phyloP scores from a whole-genome alignment of 2,113 vertebrate genomes.

The Peucedramus taeniatus region DNA sequence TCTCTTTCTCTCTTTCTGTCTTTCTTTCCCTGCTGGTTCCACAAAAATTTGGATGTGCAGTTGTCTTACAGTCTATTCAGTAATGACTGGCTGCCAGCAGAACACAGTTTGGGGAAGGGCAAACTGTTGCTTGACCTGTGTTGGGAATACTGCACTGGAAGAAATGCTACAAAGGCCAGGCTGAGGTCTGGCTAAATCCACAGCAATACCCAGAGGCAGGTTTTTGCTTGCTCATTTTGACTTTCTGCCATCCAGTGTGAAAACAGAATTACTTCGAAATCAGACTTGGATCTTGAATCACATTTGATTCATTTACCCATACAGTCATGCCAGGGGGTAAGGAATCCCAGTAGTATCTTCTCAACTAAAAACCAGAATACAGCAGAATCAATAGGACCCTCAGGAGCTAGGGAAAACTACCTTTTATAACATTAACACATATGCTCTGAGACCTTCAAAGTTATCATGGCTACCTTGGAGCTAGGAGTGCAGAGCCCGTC shows the following conservation, averaged over 20 bases:
- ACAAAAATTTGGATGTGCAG: neutral
- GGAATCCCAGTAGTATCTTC: neutral
- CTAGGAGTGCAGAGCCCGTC: accelerated
- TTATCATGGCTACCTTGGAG: neutral
- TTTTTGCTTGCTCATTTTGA: neutral
- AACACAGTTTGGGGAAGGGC: neutral
- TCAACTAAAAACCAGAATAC: neutral
- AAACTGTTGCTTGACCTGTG: neutral
- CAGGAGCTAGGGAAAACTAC: neutral
- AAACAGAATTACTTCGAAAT: neutral
- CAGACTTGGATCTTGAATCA: neutral
- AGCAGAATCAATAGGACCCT: neutral
- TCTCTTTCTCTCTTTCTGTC: neutral
- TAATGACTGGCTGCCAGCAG: neutral
- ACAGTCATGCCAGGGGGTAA: neutral
- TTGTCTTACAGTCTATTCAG: neutral
- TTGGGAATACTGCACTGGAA: neutral
- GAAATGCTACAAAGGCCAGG: neutral
- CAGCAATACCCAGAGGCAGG: neutral
- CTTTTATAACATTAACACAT: neutral
- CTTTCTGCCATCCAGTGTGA: neutral
- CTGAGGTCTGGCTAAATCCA: neutral
- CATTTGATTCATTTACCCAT: neutral
- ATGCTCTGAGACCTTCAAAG: neutral
- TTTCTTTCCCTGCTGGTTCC: neutral